Evolutionary conservation across 2,888 invertebrate species (phyloP), one percentile per base, ranked within the genome.

Genomic region (Nesidiocoris tenuis): DNA sequence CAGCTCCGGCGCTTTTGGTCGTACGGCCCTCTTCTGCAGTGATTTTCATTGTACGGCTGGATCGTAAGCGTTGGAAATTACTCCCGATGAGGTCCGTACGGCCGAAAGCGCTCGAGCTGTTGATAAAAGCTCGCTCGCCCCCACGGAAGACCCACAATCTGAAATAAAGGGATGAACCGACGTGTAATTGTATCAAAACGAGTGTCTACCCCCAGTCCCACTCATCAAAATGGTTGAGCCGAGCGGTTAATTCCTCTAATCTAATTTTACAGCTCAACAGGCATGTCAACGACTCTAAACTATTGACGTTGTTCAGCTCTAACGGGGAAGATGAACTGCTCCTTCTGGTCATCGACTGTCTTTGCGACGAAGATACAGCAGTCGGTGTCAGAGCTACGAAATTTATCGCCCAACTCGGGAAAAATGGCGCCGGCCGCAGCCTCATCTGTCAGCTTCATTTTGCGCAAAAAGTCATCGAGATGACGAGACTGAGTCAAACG

Each of bases 291-390:
- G 39, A 39, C 39, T 12, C 12, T 12, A 39, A 39, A 12, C 39
- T 39, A 3, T 39, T 39, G 39, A 39, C 3, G 12, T 3, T 39
- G 3, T 39, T 39, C 12, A 39, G 12, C 12, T 7, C 39, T 12
- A 12, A 12, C 39, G 12, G 5, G 12, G 5, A 39, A 39, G 5
- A 39, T 39, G 39, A 39, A 12, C 39, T 39, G 5, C 39, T 39
- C 12, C 39, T 39, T 12, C 39, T 39, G 3, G 61, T 74, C 22
- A 19, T 55, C 24, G 57, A 59, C 1, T 76, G 76, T 54, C 57
- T 78, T 3, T 74, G 78, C 39, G 54, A 78, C 59, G 76, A 76
- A 22, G 76, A 78, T 16, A 63, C 71, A 17, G 74, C 78, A 25
- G 76, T 78, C 3, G 78, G 76, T 7, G 21, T 22, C 9, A 61